Evolutionary conservation across 2,113 vertebrate genomes (phyloP).

Genomic region (Stigmatopora nigra): DNA sequence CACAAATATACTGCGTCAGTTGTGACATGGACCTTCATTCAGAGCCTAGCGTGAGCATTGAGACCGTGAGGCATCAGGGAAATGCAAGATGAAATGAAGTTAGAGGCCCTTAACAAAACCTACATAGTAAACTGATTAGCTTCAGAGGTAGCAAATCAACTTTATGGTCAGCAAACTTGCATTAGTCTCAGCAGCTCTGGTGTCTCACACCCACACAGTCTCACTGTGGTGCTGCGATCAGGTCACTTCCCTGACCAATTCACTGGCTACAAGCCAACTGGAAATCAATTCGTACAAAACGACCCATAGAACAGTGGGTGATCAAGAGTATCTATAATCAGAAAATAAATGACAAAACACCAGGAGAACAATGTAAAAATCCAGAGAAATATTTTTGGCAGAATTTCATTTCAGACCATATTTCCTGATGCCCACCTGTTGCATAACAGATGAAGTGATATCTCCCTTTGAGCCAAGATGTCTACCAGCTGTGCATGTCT

Average conservation of each 20-base stretch:
- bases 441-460: slow-evolving; percentile 62
- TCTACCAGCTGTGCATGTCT: slow-evolving; percentile 64
- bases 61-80: slow-evolving; percentile 19
- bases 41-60: slow-evolving; percentile 8
- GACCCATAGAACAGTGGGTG: slow-evolving; percentile 34
- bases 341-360: slow-evolving; percentile 59
- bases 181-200: slow-evolving; percentile 36
- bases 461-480: slow-evolving; percentile 54
- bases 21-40: slow-evolving; percentile 14
- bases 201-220: slow-evolving; percentile 15
- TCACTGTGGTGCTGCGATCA: slow-evolving; percentile 11
- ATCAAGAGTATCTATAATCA: slow-evolving; percentile 4
- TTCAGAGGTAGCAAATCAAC: slow-evolving; percentile 40
- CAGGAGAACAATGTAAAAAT: slow-evolving; percentile 16
- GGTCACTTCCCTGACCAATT: slow-evolving; percentile 24
- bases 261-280: slow-evolving; percentile 56
- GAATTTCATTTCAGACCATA: slow-evolving; percentile 11
- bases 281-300: slow-evolving; percentile 51
- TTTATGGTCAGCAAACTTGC: slow-evolving; percentile 56
- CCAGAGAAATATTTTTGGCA: slow-evolving; percentile 7
- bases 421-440: slow-evolving; percentile 55
- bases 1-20: background rate
- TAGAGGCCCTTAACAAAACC: slow-evolving; percentile 29
- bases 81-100: slow-evolving; percentile 40
- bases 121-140: slow-evolving; percentile 45